Evolutionary conservation across 2,888 invertebrate species (phyloP).

Genomic region (Aphidius colemani): DNA sequence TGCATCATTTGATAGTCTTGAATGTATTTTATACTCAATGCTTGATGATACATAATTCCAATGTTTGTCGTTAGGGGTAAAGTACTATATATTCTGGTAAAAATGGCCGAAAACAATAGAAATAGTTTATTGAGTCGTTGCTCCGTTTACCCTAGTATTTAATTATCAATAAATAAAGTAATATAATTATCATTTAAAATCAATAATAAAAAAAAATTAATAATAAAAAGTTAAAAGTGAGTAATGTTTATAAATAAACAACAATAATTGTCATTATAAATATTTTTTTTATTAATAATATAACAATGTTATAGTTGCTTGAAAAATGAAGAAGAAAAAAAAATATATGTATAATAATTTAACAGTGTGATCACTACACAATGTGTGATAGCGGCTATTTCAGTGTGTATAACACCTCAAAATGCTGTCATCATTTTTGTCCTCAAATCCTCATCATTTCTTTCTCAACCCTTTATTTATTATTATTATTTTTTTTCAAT

Average conservation of each 20-base stretch:
- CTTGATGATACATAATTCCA: neutral
- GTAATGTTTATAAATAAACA: constrained; percentile 17
- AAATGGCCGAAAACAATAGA: constrained; percentile 55
- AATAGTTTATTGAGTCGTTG: constrained; percentile 41
- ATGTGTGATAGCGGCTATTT: constrained; percentile 32
- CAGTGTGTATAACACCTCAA: constrained; percentile 35
- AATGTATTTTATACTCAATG: too few relatives aligned
- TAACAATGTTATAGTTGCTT: constrained; percentile 29
- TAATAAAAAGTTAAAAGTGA: constrained; percentile 24
- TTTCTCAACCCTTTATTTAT: too few relatives aligned
- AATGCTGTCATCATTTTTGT: constrained; percentile 37
- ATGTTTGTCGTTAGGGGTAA: constrained; percentile 11
- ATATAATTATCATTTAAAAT: constrained; percentile 10
- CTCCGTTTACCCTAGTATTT: constrained; percentile 32
- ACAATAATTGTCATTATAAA: constrained; percentile 19
- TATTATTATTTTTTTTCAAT: too few relatives aligned
- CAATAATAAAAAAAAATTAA: too few relatives aligned
- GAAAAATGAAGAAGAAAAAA: too few relatives aligned
- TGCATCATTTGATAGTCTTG: too few relatives aligned
- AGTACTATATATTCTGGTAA: constrained; percentile 43
- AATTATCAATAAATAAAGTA: constrained; percentile 50
- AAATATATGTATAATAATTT: too few relatives aligned
- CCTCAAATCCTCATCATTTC: constrained; percentile 7
- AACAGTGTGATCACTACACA: too few relatives aligned
- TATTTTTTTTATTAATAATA: constrained; percentile 21